phyloP scores from a whole-genome alignment of 1,140 invertebrate genomes.

The Lethrus apterus region DNA sequence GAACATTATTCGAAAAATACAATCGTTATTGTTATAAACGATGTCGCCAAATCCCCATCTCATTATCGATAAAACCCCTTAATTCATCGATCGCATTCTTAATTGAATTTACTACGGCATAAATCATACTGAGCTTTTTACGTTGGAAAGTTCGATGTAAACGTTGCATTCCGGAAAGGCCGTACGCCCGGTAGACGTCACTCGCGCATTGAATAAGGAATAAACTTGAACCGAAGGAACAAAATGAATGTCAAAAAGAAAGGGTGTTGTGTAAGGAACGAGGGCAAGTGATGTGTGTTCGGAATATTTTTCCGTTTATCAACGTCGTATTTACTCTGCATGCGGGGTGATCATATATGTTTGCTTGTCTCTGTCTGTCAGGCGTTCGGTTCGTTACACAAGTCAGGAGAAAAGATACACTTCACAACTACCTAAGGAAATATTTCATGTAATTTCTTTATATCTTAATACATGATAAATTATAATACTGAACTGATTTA shows the following conservation, averaged over 20 bases:
- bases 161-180: constrained; percentile 4
- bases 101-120: too few relatives aligned
- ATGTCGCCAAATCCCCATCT: too few relatives aligned
- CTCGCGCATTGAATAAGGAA: constrained; percentile 13
- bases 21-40: too few relatives aligned
- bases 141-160: not conserved
- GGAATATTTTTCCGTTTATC: constrained; percentile 12
- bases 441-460: too few relatives aligned
- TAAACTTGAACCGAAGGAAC: constrained; percentile 8
- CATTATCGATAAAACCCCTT: too few relatives aligned
- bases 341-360: constrained; percentile 12
- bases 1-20: too few relatives aligned
- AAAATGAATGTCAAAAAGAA: constrained; percentile 16
- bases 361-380: constrained; percentile 20
- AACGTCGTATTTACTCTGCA: constrained; percentile 5
- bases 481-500: too few relatives aligned
- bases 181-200: constrained; percentile 3
- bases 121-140: too few relatives aligned
- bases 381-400: constrained; percentile 22
- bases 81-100: too few relatives aligned
- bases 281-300: constrained; percentile 6
- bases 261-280: constrained; percentile 14
- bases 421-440: too few relatives aligned
- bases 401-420: too few relatives aligned
- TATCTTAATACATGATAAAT: too few relatives aligned